Evolutionary conservation across 2,797 vertebrate species (phyloP).

Genomic region (Gadopsis marmoratus): DNA sequence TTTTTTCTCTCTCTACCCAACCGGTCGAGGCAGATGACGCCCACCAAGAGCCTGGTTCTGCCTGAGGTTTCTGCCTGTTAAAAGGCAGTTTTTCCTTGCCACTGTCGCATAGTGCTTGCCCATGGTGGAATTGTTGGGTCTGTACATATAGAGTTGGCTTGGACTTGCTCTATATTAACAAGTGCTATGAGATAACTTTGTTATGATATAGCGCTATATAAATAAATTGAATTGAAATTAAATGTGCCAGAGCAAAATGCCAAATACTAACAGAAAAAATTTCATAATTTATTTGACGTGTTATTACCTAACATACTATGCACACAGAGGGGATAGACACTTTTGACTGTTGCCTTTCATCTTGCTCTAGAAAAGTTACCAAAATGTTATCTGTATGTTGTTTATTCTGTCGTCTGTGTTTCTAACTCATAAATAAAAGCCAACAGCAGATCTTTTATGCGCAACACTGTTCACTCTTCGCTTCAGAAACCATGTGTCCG

Average conservation of each 20-base stretch:
- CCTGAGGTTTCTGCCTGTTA: too few relatives aligned
- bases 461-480: neutral
- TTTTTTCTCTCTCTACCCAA: too few relatives aligned
- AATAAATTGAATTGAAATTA: too few relatives aligned
- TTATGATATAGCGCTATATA: too few relatives aligned
- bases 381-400: neutral
- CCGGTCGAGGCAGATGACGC: too few relatives aligned
- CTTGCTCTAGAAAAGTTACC: neutral
- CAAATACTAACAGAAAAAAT: neutral
- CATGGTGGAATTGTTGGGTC: too few relatives aligned
- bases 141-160: too few relatives aligned
- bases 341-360: neutral
- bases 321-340: neutral
- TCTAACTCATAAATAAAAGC: neutral
- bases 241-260: neutral
- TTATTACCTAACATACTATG: neutral
- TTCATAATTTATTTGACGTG: neutral
- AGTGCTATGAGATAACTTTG: too few relatives aligned
- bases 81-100: too few relatives aligned
- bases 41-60: too few relatives aligned
- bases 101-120: too few relatives aligned
- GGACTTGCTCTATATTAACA: too few relatives aligned
- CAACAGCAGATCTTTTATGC: neutral
- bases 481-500: neutral
- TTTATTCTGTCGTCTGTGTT: constrained; percentile 2